Base-by-base conservation (phyloP, 2,797 vertebrate species). In the Micromesistius poutassou region DNA sequence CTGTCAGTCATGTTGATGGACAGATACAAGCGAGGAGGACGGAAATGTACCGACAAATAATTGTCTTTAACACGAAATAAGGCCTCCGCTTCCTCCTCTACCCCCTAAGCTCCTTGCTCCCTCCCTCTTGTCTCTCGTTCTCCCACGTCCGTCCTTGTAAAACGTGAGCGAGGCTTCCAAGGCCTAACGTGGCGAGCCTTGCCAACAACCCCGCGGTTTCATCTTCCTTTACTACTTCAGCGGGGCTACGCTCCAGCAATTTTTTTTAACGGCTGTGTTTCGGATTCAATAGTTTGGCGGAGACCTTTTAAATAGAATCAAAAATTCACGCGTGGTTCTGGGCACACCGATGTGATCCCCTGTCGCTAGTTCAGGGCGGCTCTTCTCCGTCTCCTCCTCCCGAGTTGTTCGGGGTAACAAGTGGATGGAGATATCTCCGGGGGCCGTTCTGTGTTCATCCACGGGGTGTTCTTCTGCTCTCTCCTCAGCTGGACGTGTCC, bases 401-500 rank as follows among this genome's bases (percentile, higher is more conserved):
- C 40, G 13, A 42, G 12, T 42, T 42, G 40, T 42, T 38, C 9
- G 7, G 40, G 40, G 40, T 42, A 42, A 55, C 46, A 14, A 55
- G 46, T 16, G 14, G 4, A 55, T 22, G 19, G 5, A 5, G 16
- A 22, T 55, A 22, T 4, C 14, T 22, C 3, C 19, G 14, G 5
- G 19, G 46, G 1, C 19, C 19, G 4, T 50, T 6, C 4, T 50
- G 19, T 50, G 16, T 50, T 50, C 46, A 50, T 62, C 8, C 22
- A 25, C n/a, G 55, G 55, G 1, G 55, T 62, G 55, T 62, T 22
- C n/a, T 30, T 71, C n/a, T 38, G n/a, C 25, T n/a, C 50, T 72
- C 25, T n/a, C 50, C 73, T 72, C 76, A 94, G 93, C 87, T 91
- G 83, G 89, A 91, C 79, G 85, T 81, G 77, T 30, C 62, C 0